Percentiles rank a stretch among this genome's conserved stretches.
Evolutionary conservation across 2,797 vertebrate species (phyloP).

Genomic region (Loris lydekkerianus): DNA sequence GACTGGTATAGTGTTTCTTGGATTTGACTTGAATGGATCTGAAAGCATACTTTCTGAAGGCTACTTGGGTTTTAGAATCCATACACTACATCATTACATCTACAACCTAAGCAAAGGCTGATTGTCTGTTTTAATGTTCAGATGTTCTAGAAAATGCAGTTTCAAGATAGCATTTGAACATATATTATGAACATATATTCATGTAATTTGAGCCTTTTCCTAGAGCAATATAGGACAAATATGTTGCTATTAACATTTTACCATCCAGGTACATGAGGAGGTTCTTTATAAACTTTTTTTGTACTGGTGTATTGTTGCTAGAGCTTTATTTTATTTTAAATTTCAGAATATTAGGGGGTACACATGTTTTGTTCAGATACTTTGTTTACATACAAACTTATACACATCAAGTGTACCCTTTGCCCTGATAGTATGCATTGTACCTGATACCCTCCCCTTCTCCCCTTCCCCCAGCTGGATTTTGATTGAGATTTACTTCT

Average conservation of each 20-base stretch:
- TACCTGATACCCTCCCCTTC: no score
- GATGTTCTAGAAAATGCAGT: neutral
- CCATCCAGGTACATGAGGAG: no score
- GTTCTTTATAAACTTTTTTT: neutral
- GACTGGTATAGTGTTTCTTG: neutral
- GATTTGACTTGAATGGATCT: neutral
- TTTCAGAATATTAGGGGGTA: no score
- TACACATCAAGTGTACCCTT: no score
- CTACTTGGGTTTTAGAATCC: neutral
- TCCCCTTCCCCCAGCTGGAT: no score
- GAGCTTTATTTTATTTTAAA: conserved; percentile 23
- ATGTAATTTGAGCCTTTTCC: neutral
- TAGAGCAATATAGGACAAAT: neutral
- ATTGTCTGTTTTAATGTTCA: neutral
- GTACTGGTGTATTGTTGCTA: neutral
- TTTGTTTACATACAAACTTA: no score
- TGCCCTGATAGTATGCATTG: no score
- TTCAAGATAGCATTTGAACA: neutral
- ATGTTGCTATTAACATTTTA: neutral
- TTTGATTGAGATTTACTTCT: no score
- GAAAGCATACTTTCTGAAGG: neutral
- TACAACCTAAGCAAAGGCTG: neutral
- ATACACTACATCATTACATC: neutral
- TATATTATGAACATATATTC: neutral
- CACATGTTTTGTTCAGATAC: no score